Conservation (phyloP, 2,888 invertebrate genomes). For the Erannis defoliaria region DNA sequence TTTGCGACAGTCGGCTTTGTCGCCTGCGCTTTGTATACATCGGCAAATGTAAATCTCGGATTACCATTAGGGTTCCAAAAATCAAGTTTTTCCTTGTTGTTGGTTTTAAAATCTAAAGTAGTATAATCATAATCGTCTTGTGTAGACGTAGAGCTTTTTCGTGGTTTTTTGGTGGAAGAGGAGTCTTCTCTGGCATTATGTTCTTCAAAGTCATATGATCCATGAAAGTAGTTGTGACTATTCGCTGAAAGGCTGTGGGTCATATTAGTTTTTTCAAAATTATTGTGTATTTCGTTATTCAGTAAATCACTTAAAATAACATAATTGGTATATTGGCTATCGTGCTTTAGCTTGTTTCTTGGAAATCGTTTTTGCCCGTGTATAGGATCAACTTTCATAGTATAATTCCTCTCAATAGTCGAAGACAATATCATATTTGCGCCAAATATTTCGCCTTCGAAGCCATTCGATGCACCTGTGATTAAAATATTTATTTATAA, state of each 20-base stretch:
- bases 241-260: conserved; percentile 45
- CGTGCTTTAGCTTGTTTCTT: conserved; percentile 64
- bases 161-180: conserved; percentile 10
- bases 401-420: conserved; percentile 80
- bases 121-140: conserved; percentile 58
- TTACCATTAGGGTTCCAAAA: conserved; percentile 63
- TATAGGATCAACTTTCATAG: conserved; percentile 60
- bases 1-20: conserved; percentile 39
- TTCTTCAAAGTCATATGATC: conserved; percentile 58
- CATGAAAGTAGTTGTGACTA: conserved; percentile 57
- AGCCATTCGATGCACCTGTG: conserved; percentile 87
- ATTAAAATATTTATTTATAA: conserved; percentile 28
- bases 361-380: conserved; percentile 63
- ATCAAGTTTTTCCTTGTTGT: conserved; percentile 49
- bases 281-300: conserved; percentile 62
- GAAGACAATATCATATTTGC: conserved; percentile 88
- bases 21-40: conserved; percentile 50
- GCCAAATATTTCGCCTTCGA: conserved; percentile 90
- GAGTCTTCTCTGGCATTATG: conserved; percentile 56
- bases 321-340: conserved; percentile 59
- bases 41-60: conserved; percentile 46
- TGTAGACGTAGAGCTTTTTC: conserved; percentile 43
- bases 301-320: conserved; percentile 67
- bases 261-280: conserved; percentile 54
- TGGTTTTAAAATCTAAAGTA: conserved; percentile 34